These are phyloP conservation scores for Gymnosoma rotundatum DNA, from an alignment of 2,888 invertebrate genomes.

Conservation along the genomic window DNA sequence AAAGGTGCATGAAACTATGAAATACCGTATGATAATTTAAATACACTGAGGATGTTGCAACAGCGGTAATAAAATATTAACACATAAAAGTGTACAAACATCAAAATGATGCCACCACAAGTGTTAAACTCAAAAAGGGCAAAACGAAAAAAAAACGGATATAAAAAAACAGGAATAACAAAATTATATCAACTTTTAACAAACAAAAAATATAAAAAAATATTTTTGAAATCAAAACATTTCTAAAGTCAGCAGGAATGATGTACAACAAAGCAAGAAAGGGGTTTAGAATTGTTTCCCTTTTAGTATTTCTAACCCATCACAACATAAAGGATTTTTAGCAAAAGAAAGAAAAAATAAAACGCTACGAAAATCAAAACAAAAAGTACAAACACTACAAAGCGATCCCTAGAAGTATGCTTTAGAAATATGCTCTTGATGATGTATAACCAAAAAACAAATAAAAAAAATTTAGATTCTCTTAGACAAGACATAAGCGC, in stretches of 20 bases:
- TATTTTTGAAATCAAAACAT: neutral
- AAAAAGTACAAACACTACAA: no score
- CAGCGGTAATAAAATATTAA: slow-evolving; percentile 29
- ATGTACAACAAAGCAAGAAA: neutral
- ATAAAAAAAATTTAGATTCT: no score
- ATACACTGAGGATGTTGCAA: neutral
- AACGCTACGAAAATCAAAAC: no score
- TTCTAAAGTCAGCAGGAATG: neutral
- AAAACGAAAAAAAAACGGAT: neutral
- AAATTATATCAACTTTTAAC: neutral
- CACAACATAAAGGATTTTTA: neutral
- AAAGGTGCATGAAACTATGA: neutral
- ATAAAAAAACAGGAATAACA: neutral
- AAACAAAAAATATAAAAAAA: neutral
- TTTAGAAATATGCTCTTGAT: neutral
- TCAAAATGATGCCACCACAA: neutral
- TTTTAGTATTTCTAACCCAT: neutral
- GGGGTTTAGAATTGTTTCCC: neutral
- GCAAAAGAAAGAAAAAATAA: no score
- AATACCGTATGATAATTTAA: neutral
- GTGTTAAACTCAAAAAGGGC: slow-evolving; percentile 16
- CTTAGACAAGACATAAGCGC: no score
- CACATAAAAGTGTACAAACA: neutral
- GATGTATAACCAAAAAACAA: no score
- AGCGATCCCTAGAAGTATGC: neutral